Percentiles rank a stretch among this genome's conserved stretches.
Evolutionary conservation across 2,113 vertebrate species (phyloP).

Genomic region (Platysteira castanea): DNA sequence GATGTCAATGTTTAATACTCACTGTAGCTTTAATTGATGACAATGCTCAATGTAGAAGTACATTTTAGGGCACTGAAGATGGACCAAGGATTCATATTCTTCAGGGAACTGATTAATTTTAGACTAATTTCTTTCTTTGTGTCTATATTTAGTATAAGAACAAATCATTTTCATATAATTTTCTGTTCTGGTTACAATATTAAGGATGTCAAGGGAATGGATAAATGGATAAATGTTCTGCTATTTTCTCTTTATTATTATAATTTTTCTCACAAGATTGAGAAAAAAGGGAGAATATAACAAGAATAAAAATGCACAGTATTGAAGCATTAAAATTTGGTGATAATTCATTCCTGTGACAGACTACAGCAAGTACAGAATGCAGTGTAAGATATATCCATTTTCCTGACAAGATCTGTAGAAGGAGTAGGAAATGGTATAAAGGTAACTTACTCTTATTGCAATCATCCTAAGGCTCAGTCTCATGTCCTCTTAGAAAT

Average conservation of each 20-base stretch:
- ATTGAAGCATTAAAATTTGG: conserved; percentile 47
- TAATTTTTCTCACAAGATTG: conserved; percentile 64
- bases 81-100: conserved; percentile 37
- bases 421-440: conserved; percentile 32
- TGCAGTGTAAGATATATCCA: conserved; percentile 18
- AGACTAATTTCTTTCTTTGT: conserved; percentile 53
- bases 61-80: conserved; percentile 31
- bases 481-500: neutral
- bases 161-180: conserved; percentile 66
- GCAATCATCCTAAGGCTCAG: neutral
- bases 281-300: conserved; percentile 54
- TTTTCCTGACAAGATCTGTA: conserved; percentile 36
- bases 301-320: conserved; percentile 59
- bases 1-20: neutral
- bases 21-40: conserved; percentile 25
- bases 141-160: conserved; percentile 64
- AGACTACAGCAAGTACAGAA: conserved; percentile 40
- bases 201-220: conserved; percentile 62
- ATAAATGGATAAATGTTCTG: conserved; percentile 67
- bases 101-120: conserved; percentile 56
- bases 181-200: conserved; percentile 62
- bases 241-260: conserved; percentile 68
- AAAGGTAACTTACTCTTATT: conserved; percentile 48
- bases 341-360: conserved; percentile 62
- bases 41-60: neutral